Evolutionary conservation across 1,140 invertebrate genomes (phyloP), one percentile per base, ranked within the genome.

Genomic region (Drosophila auraria): DNA sequence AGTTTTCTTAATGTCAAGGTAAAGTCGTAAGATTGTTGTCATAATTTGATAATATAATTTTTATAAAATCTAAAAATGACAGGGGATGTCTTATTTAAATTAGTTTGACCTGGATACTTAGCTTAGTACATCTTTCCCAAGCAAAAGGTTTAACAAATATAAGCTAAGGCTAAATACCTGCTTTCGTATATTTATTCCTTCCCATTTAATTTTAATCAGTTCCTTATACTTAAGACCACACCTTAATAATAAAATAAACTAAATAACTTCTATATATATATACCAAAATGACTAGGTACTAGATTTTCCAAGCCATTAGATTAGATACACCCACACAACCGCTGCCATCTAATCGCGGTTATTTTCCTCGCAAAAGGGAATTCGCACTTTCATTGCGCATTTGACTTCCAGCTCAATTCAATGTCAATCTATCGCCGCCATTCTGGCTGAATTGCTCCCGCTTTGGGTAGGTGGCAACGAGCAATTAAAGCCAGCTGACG

Each of bases 401-500:
- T n/a, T 33, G 36, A 49, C 59, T 63, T 57, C n/a, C n/a, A 68
- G 47, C 62, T 58, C 53, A 50, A 58, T 57, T 70, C 74, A 75
- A 66, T 76, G 78, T 80, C 79, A 81, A 81, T 81, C 65, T 61
- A 61, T 71, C 42, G 50, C 49, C 20, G 36, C 20, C 33, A 57
- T 57, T 57, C 54, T 7, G 54, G 36, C 54, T 25, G 7, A 57
- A 57, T 57, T 15, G 54, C 54, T 40, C 20, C 54, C 33, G 33
- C 54, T 57, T 45, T 70, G 61, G 45, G 30, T 83, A 83, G 64
- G 76, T 83, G 77, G 68, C 83, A 82, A 87, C 74, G 57, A 71
- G 58, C 82, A 78, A 87, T 86, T 87, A 87, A 82, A 87, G 74
- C 44, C 83, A 84, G 75, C 83, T 82, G 82, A 54, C 83, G 78